Percentiles rank a stretch among this genome's conserved stretches.
Evolutionary conservation across 2,888 invertebrate species (phyloP).

Genomic region (Caenorhabditis doughertyi): DNA sequence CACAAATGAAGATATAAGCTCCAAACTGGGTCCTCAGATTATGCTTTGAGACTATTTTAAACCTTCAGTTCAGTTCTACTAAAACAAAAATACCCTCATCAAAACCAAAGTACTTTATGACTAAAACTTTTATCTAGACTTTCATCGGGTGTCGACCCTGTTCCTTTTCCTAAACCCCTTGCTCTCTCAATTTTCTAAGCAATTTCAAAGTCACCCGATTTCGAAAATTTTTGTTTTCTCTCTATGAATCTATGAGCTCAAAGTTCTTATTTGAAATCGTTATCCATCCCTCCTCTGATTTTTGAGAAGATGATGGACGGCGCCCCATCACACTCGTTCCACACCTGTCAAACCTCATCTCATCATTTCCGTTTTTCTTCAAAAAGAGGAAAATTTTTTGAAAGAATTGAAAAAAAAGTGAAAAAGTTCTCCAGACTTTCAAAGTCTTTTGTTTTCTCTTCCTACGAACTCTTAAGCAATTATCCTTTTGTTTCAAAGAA

Average conservation of each 20-base stretch:
- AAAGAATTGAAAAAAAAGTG: slow-evolving; percentile 5
- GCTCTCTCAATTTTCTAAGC: background rate
- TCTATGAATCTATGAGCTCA: slow-evolving; percentile 16
- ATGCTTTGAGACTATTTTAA: no score
- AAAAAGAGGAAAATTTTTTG: slow-evolving; percentile 1
- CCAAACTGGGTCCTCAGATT: no score
- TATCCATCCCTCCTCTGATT: slow-evolving; percentile 10
- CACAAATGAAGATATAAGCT: no score
- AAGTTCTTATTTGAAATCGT: slow-evolving; percentile 35
- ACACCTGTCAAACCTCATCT: slow-evolving; percentile 47
- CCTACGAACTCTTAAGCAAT: slow-evolving; percentile 9
- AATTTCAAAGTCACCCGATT: background rate
- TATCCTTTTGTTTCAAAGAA: slow-evolving; percentile 11
- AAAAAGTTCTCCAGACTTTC: slow-evolving; percentile 2
- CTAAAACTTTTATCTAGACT: no score
- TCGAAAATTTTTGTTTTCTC: slow-evolving; percentile 1
- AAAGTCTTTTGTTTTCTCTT: background rate
- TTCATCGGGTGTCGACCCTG: no score
- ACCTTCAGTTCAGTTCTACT: no score
- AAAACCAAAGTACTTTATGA: no score
- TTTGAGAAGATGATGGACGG: slow-evolving; percentile 37
- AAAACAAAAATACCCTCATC: no score
- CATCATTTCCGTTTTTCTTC: slow-evolving; percentile 42
- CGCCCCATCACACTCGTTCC: slow-evolving; percentile 17
- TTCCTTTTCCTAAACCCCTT: no score